Conservation (phyloP, 2,888 invertebrate genomes). For the Marronus borbonicus region DNA sequence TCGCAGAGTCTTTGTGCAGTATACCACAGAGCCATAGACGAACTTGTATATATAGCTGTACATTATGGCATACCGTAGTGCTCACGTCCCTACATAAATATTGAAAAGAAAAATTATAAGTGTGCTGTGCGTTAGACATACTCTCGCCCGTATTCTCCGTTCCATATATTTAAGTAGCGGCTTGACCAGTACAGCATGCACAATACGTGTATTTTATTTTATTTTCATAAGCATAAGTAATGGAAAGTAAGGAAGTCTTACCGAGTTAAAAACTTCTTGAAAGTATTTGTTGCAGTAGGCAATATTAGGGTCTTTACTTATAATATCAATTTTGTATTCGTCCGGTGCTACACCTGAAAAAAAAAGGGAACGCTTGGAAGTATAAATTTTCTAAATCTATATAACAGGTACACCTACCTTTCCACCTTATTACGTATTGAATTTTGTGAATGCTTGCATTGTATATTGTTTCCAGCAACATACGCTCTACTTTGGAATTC, state of each 20-base stretch:
- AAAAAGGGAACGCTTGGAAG: neutral
- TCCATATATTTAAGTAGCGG: too few species aligned
- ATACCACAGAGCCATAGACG: too few species aligned
- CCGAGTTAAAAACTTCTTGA: conserved; percentile 20
- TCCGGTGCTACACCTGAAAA: conserved; percentile 18
- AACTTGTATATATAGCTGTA: too few species aligned
- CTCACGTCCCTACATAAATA: too few species aligned
- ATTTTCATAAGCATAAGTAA: too few species aligned
- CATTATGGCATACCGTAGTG: too few species aligned
- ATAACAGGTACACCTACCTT: neutral
- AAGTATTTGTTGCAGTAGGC: conserved; percentile 14
- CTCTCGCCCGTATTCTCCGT: too few species aligned
- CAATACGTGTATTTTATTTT: too few species aligned
- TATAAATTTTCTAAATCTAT: neutral
- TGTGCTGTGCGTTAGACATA: too few species aligned
- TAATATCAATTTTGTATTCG: conserved; percentile 4
- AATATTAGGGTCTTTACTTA: neutral
- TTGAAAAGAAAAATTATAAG: too few species aligned
- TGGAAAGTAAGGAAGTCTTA: neutral
- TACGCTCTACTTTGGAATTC: conserved; percentile 4
- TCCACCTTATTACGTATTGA: conserved; percentile 22
- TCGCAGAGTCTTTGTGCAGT: too few species aligned
- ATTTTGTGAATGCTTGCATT: conserved; percentile 28
- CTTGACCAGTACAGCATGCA: too few species aligned
- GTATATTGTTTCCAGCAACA: conserved; percentile 15